Evolutionary conservation across 1,140 invertebrate species (phyloP).

Genomic region (Pectinophora gossypiella): DNA sequence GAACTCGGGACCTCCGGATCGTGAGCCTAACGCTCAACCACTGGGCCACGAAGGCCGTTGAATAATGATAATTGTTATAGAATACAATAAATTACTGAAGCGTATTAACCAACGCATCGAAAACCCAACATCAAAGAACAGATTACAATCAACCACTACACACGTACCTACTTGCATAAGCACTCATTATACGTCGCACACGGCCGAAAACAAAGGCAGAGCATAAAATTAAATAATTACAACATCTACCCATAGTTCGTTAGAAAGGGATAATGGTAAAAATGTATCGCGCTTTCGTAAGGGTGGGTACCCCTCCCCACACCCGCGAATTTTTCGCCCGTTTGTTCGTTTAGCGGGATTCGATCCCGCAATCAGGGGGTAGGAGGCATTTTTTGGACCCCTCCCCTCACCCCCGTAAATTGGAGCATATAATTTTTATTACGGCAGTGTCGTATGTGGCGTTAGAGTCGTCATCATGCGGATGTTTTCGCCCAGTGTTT

Average conservation of each 20-base stretch:
- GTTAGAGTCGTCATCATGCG: conserved; percentile 33
- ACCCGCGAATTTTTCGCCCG: conserved; percentile 61
- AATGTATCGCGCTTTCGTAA: conserved; percentile 51
- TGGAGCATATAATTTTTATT: conserved; percentile 76
- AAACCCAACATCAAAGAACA: too few relatives aligned
- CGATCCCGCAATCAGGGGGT: conserved; percentile 70
- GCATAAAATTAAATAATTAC: conserved; percentile 63
- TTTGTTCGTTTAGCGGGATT: conserved; percentile 70
- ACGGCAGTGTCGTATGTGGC: conserved; percentile 61
- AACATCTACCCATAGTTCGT: conserved; percentile 58
- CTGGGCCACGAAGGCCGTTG: too few relatives aligned
- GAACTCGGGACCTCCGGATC: too few relatives aligned
- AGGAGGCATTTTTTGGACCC: conserved; percentile 53
- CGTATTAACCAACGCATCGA: too few relatives aligned
- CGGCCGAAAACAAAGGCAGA: conserved; percentile 18
- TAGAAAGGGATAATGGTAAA: conserved; percentile 67
- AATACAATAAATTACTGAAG: too few relatives aligned
- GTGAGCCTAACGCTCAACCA: too few relatives aligned
- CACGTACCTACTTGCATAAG: not conserved
- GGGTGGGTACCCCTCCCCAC: conserved; percentile 28
- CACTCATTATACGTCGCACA: not conserved
- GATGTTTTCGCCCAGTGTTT: too few relatives aligned
- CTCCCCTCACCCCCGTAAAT: conserved; percentile 56
- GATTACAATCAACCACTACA: too few relatives aligned
- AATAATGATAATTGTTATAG: too few relatives aligned